Percentiles rank a stretch among this genome's conserved stretches.
phyloP scores from a whole-genome alignment of 2,113 vertebrate genomes.

The Gallinago undulata region DNA sequence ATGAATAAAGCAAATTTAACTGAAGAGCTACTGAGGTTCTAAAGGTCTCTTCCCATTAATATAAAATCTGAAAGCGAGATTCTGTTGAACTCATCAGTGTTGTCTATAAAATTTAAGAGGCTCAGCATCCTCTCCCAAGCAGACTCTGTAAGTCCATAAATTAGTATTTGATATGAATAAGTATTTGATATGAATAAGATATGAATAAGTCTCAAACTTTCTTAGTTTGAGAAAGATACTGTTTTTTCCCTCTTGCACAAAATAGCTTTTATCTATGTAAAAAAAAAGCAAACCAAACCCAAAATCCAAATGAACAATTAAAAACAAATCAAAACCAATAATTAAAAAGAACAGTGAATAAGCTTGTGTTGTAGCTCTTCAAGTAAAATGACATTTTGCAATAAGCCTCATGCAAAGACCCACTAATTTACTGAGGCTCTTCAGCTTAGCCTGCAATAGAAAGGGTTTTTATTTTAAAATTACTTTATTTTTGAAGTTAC shows the following conservation, averaged over 20 bases:
- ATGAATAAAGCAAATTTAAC: neutral
- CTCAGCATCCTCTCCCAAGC: neutral
- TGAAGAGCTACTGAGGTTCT: neutral
- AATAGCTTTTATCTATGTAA: neutral
- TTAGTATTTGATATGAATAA: neutral
- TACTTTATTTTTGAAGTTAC: neutral
- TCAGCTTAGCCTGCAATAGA: neutral
- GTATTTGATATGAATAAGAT: neutral
- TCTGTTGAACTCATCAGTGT: neutral
- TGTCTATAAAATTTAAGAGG: neutral
- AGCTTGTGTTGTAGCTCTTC: neutral
- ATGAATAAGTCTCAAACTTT: too few species aligned
- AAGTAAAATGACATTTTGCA: neutral
- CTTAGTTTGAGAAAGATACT: neutral
- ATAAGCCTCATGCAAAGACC: neutral
- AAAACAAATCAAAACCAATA: neutral
- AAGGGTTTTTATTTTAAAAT: neutral
- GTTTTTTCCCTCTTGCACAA: neutral
- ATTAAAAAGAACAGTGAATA: neutral
- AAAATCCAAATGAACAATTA: neutral
- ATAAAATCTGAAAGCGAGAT: neutral
- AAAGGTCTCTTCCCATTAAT: neutral
- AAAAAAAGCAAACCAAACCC: neutral
- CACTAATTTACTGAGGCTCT: neutral
- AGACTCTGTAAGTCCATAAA: neutral